phyloP scores from a whole-genome alignment of 1,140 invertebrate species.

The Drosophila willistoni region DNA sequence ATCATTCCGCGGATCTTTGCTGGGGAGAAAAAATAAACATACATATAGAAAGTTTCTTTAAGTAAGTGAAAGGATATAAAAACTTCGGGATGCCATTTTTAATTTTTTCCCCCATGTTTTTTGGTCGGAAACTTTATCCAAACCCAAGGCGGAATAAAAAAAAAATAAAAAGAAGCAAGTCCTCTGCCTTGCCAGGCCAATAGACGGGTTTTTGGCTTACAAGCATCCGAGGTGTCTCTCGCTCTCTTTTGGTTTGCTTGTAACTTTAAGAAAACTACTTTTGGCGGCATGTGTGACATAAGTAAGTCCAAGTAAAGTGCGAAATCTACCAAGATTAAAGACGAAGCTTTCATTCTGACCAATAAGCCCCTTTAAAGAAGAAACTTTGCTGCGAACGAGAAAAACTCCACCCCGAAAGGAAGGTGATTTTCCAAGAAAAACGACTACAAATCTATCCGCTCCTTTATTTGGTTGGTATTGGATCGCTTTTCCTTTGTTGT shows the following conservation, averaged over 20 bases:
- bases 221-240: not conserved
- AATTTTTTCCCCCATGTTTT: conserved; percentile 30
- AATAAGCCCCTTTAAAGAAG: not conserved
- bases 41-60: not conserved
- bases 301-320: conserved; percentile 71
- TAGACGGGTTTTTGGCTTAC: not conserved
- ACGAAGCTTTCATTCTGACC: not conserved
- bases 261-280: not conserved
- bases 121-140: conserved; percentile 61
- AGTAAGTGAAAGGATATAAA: conserved; percentile 4
- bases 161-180: not conserved
- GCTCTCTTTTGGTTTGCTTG: too few species aligned
- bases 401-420: too few species aligned
- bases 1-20: too few species aligned
- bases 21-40: too few species aligned
- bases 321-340: conserved; percentile 47
- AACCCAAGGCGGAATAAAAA: conserved; percentile 44
- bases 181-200: not conserved
- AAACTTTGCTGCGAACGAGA: too few species aligned
- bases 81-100: conserved; percentile 14
- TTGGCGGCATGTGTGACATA: conserved; percentile 63
- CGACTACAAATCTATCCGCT: too few species aligned
- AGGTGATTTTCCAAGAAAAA: too few species aligned
- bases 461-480: too few species aligned
- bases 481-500: too few species aligned